Base-by-base conservation (phyloP, 2,888 invertebrate genomes). In the Andricus quercusramuli region DNA sequence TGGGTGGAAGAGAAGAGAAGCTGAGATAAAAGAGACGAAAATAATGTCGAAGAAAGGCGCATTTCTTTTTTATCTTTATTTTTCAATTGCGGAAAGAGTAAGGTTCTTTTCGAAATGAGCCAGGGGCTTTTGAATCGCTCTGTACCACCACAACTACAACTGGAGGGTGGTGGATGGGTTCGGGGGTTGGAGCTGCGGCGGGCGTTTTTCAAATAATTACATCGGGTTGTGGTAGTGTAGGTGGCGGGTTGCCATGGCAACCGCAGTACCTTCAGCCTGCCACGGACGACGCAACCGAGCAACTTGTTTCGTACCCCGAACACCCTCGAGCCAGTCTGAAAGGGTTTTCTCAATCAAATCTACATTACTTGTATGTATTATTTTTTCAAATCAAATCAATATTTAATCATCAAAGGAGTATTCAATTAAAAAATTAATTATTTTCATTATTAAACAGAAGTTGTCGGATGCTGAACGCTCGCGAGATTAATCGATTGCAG, bases 201-300 rank as follows among this genome's bases (percentile, higher is more conserved):
- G 89, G 90, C 90, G 92, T 93, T 93, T 93, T 93, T 93, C 93
- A 93, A 93, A 93, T 93, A 93, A 93, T 93, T 93, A 93, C 93
- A 93, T 93, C 92, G 92, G 87, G 90, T 90, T 90, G 90, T 87
- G 90, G 89, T 85, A 88, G 88, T 89, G 89, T 89, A 90, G 86
- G 88, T 85, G 87, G 87, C 86, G 90, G 91, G 92, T 93, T 90
- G 88, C 92, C 91, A 93, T 93, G 92, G 91, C 89, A 91, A 93
- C 93, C 91, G 89, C 91, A 89, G 90, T 90, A 88, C 90, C 89
- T 90, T 89, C 89, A 89, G 89, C 89, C 88, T 89, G 89, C 88
- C 83, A 83, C 85, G 81, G 82, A 80, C 89, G 84, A 86, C 86
- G 88, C 89, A 88, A 88, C 89, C 88, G 80, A 86, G 85, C 85